Base-by-base conservation (phyloP, 2,797 vertebrate genomes). In the Coendou prehensilis region DNA sequence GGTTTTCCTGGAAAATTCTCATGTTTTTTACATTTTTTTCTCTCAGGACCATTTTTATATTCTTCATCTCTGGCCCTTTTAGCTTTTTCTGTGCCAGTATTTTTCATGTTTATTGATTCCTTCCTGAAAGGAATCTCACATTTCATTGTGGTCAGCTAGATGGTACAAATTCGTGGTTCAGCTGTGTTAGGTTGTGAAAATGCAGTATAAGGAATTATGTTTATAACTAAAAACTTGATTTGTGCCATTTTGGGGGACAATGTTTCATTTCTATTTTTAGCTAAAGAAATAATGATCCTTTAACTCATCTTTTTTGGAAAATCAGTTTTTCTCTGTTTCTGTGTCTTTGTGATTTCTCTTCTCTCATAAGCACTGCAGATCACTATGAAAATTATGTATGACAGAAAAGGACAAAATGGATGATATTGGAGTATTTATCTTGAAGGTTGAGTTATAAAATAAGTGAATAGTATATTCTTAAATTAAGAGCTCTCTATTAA, bases 211-310 rank as follows among this genome's bases (percentile, higher is more conserved):
- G 50, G 26, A 41, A 67, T 81, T 54, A 57, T 7, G 78, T 28
- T 83, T 54, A 11, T 63, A 73, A 81, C 67, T 52, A 82, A 67
- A 76, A 76, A 67, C 30, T 67, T 5, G n/a, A 47, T 17, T 30
- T 23, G 0, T 89, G 67, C 20, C 52, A 1, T 61, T 94, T 91
- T 30, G 69, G 57, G 28, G 45, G 26, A 54, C 28, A 64, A 0
- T 54, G 9, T 91, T 91, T 91, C 57, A 37, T 83, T 94, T 93
- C 67, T n/a, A 47, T 78, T 67, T 87, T 79, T 67, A 76, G 56
- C 37, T 75, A 76, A 95, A 17, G 10, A 14, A 67, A 69, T 89
- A 80, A 64, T 41, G 18, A 9, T 88, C 22, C 59, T 87, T 84
- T 83, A 64, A 14, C 5, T 10, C 59, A 18, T 69, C 61, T 80